A percentile compares a stretch with the other conserved stretches of the same genome.
Evolutionary conservation across 1,140 invertebrate genomes (phyloP).

Genomic region (Pollicipes pollicipes): DNA sequence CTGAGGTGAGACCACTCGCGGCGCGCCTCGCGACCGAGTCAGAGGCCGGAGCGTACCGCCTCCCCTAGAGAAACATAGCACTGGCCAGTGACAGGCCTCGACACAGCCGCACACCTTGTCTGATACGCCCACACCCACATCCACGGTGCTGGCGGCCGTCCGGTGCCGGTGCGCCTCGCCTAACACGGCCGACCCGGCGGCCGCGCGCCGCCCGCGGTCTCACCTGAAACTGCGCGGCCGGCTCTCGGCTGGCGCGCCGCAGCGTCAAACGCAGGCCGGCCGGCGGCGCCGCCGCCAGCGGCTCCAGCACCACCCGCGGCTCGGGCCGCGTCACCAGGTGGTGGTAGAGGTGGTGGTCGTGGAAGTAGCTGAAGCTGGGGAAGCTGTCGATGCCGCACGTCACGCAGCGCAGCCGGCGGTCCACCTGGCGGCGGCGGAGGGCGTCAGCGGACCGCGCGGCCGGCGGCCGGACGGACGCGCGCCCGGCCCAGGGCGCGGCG

Average conservation of each 20-base stretch:
- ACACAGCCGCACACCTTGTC: no score
- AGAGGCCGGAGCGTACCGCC: no score
- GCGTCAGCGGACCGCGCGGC: background rate
- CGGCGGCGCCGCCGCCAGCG: background rate
- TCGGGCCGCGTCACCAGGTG: background rate
- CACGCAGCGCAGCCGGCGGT: background rate
- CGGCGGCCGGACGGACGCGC: no score
- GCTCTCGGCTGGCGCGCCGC: background rate
- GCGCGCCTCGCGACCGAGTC: no score
- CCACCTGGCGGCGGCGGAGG: background rate
- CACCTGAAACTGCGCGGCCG: background rate
- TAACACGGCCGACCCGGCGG: no score
- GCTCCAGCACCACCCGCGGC: background rate
- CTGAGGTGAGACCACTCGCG: no score
- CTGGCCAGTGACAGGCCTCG: no score
- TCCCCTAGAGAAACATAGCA: no score
- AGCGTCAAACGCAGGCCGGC: background rate
- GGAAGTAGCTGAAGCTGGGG: background rate
- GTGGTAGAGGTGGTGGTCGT: background rate
- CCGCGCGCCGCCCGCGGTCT: background rate
- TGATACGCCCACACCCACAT: no score
- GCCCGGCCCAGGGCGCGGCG: no score
- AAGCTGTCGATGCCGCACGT: background rate
- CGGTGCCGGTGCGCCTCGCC: no score
- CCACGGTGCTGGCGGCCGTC: no score